phyloP scores from a whole-genome alignment of 2,797 vertebrate species.

The Tarsius wallacei region DNA sequence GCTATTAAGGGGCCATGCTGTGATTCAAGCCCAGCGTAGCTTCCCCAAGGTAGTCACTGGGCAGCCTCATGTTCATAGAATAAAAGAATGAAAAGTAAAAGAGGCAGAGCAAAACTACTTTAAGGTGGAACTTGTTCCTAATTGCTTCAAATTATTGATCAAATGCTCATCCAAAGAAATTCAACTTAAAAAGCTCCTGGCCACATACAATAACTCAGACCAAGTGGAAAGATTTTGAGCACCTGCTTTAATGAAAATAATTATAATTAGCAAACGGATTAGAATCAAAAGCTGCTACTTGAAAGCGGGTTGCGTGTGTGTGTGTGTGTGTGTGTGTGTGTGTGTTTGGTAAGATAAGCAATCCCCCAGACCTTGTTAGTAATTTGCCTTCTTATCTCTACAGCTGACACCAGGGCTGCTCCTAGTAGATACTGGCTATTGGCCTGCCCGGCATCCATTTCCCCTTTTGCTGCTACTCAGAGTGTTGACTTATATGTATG shows the following conservation, averaged over 20 bases:
- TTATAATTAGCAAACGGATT: slow-evolving; percentile 34
- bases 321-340: no score
- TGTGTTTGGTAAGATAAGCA: neutral
- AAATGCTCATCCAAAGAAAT: neutral
- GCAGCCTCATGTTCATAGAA: neutral
- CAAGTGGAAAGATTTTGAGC: neutral
- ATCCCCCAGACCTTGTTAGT: no score
- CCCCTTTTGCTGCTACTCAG: neutral
- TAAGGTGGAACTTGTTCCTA: neutral
- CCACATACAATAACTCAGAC: neutral
- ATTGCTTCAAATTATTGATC: neutral
- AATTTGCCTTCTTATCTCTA: neutral
- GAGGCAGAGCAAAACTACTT: neutral
- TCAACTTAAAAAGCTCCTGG: neutral
- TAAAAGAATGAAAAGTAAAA: neutral
- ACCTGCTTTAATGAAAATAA: slow-evolving; percentile 10
- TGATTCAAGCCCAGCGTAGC: neutral
- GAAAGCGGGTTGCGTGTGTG: neutral
- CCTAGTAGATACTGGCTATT: neutral
- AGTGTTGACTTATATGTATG: no score
- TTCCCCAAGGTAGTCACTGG: neutral
- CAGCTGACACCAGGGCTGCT: fast-evolving
- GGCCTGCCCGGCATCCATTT: neutral
- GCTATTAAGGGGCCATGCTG: neutral
- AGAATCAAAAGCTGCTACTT: neutral